phyloP scores from a whole-genome alignment of 2,888 invertebrate genomes.

The Drosophila infuscata region DNA sequence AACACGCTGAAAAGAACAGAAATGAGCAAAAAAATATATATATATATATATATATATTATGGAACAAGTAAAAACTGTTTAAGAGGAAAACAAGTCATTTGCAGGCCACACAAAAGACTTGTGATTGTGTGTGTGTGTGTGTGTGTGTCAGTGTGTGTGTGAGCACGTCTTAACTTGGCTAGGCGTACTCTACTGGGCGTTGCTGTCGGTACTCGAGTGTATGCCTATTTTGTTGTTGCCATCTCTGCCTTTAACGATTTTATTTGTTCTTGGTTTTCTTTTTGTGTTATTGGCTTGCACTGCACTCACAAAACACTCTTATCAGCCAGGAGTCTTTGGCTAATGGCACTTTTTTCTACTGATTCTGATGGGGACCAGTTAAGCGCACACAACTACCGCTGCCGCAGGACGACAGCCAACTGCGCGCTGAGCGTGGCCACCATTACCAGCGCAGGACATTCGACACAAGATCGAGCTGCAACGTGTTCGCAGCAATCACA shows the following conservation, averaged over 20 bases:
- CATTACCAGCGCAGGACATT: conserved; percentile 39
- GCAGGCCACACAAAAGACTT: conserved; percentile 46
- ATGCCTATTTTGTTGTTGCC: conserved; percentile 5
- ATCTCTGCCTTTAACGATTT: conserved; percentile 21
- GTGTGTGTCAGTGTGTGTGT: conserved; percentile 19
- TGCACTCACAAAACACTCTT: conserved; percentile 45
- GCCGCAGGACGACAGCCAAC: conserved; percentile 78
- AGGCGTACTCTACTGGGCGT: conserved; percentile 46
- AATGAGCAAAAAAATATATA: background rate
- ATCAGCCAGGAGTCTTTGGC: conserved; percentile 14
- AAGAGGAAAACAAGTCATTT: conserved; percentile 68
- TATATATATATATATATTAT: conserved; percentile 4
- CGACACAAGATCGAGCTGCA: conserved; percentile 23
- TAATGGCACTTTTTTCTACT: conserved; percentile 3
- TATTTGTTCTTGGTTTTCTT: conserved; percentile 2
- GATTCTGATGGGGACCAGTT: conserved; percentile 15
- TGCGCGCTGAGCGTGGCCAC: conserved; percentile 63
- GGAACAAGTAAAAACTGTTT: conserved; percentile 55
- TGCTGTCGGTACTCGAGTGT: conserved; percentile 40
- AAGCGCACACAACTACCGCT: conserved; percentile 77
- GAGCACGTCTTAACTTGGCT: conserved; percentile 39
- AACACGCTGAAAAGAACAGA: conserved; percentile 21
- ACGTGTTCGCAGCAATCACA: conserved; percentile 44
- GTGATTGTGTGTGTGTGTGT: conserved; percentile 6
- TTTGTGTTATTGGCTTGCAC: conserved; percentile 24